Evolutionary conservation across 2,888 invertebrate genomes (phyloP).

Genomic region (Anorthoa munda): DNA sequence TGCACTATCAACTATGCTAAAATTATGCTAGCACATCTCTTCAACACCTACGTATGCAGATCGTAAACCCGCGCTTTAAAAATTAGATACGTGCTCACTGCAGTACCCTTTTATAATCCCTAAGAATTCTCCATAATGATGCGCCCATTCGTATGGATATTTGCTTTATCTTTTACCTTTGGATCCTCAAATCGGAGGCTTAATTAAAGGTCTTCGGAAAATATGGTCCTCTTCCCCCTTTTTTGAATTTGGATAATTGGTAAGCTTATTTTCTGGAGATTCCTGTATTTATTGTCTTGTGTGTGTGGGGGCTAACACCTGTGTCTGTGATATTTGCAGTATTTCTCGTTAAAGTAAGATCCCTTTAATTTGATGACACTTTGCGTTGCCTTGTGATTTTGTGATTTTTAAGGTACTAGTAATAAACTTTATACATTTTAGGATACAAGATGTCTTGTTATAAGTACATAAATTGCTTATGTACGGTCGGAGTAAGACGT

Average conservation of each 20-base stretch:
- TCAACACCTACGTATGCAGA: slow-evolving; percentile 80
- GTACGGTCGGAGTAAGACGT: too few relatives aligned
- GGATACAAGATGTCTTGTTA: not conserved
- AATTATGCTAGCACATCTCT: slow-evolving; percentile 68
- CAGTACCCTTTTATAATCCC: slow-evolving; percentile 86
- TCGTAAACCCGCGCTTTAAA: slow-evolving; percentile 86
- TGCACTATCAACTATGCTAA: slow-evolving; percentile 29
- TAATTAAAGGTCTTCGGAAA: slow-evolving; percentile 67
- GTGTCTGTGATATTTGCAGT: slow-evolving; percentile 16
- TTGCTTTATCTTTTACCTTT: slow-evolving; percentile 80
- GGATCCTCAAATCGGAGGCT: slow-evolving; percentile 55
- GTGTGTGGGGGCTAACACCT: slow-evolving; percentile 22
- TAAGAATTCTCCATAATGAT: slow-evolving; percentile 86
- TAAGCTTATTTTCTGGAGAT: slow-evolving; percentile 27
- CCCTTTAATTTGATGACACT: not conserved
- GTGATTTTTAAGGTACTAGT: not conserved
- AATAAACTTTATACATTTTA: not conserved
- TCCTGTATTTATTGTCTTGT: slow-evolving; percentile 17
- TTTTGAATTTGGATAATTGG: slow-evolving; percentile 36
- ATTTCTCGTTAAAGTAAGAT: not conserved
- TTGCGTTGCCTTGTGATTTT: not conserved
- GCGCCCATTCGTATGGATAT: slow-evolving; percentile 84
- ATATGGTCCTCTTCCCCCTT: slow-evolving; percentile 50
- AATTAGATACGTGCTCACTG: slow-evolving; percentile 81
- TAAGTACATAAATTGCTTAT: not conserved